Conservation (phyloP, 2,888 invertebrate species). For the Merodon equestris region DNA sequence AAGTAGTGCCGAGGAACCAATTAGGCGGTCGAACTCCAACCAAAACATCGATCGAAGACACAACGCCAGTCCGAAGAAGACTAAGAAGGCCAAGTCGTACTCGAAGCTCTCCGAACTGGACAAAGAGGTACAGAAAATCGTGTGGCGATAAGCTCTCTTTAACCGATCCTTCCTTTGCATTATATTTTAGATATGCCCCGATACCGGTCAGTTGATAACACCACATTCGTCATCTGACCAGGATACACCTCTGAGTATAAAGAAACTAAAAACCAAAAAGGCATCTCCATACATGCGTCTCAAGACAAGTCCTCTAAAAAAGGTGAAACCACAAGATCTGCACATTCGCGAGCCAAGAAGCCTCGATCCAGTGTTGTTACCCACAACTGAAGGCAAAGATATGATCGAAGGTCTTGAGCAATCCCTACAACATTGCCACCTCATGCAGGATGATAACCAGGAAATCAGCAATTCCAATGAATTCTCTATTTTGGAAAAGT, state of each 20-base stretch:
- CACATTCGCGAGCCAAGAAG: slow-evolving; percentile 69
- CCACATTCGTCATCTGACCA: slow-evolving; percentile 77
- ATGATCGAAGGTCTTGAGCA: slow-evolving; percentile 15
- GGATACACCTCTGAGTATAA: slow-evolving; percentile 77
- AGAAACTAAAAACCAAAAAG: slow-evolving; percentile 77
- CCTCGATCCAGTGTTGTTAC: slow-evolving; percentile 53
- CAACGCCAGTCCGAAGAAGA: slow-evolving; percentile 76
- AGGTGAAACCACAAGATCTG: slow-evolving; percentile 74
- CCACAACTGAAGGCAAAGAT: slow-evolving; percentile 27
- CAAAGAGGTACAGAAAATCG: slow-evolving; percentile 77
- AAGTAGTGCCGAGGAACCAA: slow-evolving; percentile 76
- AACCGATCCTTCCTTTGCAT: background rate
- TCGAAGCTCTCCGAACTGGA: slow-evolving; percentile 81
- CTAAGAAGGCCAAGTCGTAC: slow-evolving; percentile 82
- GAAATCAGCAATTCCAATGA: slow-evolving; percentile 70
- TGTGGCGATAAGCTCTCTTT: no score
- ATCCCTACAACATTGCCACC: slow-evolving; percentile 33
- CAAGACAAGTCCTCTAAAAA: slow-evolving; percentile 75
- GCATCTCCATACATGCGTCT: slow-evolving; percentile 75
- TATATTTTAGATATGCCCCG: slow-evolving; percentile 74
- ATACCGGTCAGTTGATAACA: slow-evolving; percentile 74
- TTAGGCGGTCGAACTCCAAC: slow-evolving; percentile 81
- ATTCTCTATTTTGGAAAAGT: slow-evolving; percentile 81
- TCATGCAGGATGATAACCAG: slow-evolving; percentile 66
- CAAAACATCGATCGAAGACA: slow-evolving; percentile 79